These are phyloP conservation scores for Heliconius eleuchia DNA, from an alignment of 1,140 invertebrate species.

Conservation along the genomic window DNA sequence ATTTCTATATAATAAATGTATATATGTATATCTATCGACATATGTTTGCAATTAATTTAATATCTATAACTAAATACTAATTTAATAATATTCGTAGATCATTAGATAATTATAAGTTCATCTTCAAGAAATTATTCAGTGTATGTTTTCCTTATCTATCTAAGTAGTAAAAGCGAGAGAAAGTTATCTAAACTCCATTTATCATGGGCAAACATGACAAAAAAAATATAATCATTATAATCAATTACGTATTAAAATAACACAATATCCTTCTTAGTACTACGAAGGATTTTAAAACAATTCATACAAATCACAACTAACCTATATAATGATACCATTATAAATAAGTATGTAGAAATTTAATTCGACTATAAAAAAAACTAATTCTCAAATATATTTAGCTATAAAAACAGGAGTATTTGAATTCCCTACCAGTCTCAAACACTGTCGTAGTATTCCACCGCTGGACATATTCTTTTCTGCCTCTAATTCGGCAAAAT, in stretches of 20 bases:
- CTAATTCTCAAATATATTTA: background rate
- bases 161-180: background rate
- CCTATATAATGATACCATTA: background rate
- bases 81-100: background rate
- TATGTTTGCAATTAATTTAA: constrained; percentile 43
- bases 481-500: constrained; percentile 98
- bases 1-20: constrained; percentile 28
- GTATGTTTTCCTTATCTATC: background rate
- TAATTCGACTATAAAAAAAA: background rate
- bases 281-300: constrained; percentile 12
- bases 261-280: constrained; percentile 23
- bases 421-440: constrained; percentile 89
- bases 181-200: background rate
- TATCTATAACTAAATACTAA: constrained; percentile 1
- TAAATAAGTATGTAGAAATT: background rate
- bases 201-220: no score
- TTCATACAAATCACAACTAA: background rate
- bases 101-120: no score
- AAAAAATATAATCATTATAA: background rate
- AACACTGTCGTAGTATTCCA: constrained; percentile 97
- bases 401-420: background rate
- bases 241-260: background rate
- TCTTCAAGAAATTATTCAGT: no score
- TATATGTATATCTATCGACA: constrained; percentile 38
- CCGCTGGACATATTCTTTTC: constrained; percentile 99